These are phyloP conservation scores for Sardinella longiceps DNA, from an alignment of 2,797 vertebrate species.

Conservation along the genomic window DNA sequence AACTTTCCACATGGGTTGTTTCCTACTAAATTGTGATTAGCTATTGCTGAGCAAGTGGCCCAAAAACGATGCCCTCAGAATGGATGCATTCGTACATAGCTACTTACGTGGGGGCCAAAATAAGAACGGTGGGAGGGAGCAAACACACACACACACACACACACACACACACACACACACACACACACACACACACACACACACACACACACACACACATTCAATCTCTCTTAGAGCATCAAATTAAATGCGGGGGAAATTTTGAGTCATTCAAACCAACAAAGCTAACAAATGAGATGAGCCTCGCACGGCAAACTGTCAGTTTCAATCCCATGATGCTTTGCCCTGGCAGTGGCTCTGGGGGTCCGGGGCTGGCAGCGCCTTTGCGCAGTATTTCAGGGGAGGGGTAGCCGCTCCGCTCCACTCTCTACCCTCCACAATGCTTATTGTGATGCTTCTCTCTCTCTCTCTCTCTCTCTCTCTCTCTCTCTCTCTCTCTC, in stretches of 20 bases:
- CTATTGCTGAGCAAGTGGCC: conserved; percentile 37
- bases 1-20: conserved; percentile 43
- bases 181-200: neutral
- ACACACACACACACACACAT: neutral
- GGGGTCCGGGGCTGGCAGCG: neutral
- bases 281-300: conserved; percentile 6
- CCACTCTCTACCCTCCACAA: too few species aligned
- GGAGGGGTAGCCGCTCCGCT: neutral
- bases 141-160: neutral
- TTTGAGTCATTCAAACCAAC: conserved; percentile 23
- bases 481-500: neutral
- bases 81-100: conserved; percentile 40
- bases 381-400: conserved; percentile 20
- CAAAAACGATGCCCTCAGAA: conserved; percentile 41
- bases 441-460: conserved; percentile 14
- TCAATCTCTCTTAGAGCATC: neutral
- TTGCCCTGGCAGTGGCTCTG: neutral
- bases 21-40: conserved; percentile 35
- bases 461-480: neutral
- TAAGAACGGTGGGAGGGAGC: neutral
- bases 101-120: conserved; percentile 16
- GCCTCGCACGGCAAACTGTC: conserved; percentile 10
- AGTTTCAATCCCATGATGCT: neutral
- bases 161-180: too few species aligned
- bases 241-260: neutral